Conservation (phyloP, 2,113 vertebrate genomes). For the Rhegmatorhina hoffmannsi region DNA sequence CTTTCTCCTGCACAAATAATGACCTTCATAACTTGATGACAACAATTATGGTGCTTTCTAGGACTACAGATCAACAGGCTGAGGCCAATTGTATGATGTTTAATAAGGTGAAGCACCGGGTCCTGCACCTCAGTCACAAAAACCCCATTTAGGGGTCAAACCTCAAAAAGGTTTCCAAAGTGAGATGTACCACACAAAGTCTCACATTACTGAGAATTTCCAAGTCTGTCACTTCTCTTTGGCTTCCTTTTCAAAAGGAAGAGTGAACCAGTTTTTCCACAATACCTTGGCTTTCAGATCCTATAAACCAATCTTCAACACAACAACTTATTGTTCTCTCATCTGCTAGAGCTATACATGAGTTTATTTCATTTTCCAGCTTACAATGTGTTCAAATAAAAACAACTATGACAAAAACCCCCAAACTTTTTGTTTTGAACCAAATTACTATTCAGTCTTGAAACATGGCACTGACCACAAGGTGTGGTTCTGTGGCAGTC, state of each 20-base stretch:
- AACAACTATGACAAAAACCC: background rate
- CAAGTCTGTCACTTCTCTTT: background rate
- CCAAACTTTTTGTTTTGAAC: background rate
- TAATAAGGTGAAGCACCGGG: accelerated
- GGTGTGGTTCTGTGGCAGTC: background rate
- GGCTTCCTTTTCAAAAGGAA: background rate
- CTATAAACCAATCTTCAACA: background rate
- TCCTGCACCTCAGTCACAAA: background rate
- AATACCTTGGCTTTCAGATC: background rate
- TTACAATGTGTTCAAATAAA: background rate
- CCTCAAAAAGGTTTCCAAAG: background rate
- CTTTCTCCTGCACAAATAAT: background rate
- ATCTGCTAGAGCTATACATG: accelerated
- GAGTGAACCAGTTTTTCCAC: background rate
- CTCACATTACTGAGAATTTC: background rate
- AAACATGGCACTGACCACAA: background rate
- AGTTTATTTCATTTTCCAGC: background rate
- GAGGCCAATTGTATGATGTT: background rate
- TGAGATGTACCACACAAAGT: background rate
- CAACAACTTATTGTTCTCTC: background rate
- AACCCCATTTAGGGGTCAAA: background rate
- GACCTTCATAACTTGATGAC: background rate
- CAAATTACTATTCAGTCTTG: background rate
- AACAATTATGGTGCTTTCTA: background rate
- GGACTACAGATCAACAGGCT: accelerated